Conservation (phyloP, 2,888 invertebrate genomes). For the Fragum whitleyi region DNA sequence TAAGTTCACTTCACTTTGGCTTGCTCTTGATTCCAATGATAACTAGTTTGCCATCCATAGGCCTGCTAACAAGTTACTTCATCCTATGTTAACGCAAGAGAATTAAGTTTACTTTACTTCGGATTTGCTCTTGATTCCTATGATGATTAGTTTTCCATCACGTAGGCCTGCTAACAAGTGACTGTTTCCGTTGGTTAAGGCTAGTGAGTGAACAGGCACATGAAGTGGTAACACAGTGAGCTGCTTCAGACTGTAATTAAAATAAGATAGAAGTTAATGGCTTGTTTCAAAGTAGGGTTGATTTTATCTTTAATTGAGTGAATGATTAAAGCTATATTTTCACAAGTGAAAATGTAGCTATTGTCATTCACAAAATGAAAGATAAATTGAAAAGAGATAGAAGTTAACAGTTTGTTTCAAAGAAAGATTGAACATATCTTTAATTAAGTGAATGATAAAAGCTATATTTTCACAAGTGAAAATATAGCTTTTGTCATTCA, state of each 20-base stretch:
- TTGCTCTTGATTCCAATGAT: neutral
- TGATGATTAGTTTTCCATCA: slow-evolving; percentile 87
- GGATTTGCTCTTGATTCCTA: slow-evolving; percentile 76
- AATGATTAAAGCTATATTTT: too few species aligned
- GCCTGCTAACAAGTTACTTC: neutral
- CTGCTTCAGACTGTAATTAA: slow-evolving; percentile 75
- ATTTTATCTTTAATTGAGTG: too few species aligned
- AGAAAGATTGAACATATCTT: too few species aligned
- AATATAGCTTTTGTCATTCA: too few species aligned
- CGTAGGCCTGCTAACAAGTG: slow-evolving; percentile 88
- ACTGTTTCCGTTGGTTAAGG: slow-evolving; percentile 84
- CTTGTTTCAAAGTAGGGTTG: too few species aligned
- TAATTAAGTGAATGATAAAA: too few species aligned
- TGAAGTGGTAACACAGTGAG: slow-evolving; percentile 78
- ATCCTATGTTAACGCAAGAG: too few species aligned
- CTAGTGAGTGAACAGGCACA: slow-evolving; percentile 81
- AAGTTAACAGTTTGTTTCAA: too few species aligned
- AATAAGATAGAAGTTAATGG: neutral
- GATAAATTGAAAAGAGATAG: too few species aligned
- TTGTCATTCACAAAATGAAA: too few species aligned
- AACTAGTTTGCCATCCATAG: neutral
- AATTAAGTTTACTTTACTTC: slow-evolving; percentile 25
- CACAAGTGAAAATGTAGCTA: too few species aligned
- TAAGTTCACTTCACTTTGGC: neutral
- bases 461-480: too few species aligned